Conservation (phyloP, 2,113 vertebrate species). For the Phaethornis superciliosus region DNA sequence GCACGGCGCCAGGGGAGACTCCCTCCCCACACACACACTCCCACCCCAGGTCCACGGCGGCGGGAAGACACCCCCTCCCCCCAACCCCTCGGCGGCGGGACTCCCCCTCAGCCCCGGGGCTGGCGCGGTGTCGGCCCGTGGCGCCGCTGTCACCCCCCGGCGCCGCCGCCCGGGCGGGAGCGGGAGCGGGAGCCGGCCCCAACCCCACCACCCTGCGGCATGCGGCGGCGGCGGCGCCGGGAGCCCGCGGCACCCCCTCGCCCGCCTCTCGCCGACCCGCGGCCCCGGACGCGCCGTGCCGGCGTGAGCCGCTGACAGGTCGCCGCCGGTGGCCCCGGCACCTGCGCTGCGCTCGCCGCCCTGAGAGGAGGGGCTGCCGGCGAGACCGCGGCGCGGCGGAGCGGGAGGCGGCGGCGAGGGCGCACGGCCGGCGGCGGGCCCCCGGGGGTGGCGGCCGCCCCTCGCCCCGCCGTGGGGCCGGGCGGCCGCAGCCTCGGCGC, state of each 20-base stretch:
- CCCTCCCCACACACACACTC: neutral
- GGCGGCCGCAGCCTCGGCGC: neutral
- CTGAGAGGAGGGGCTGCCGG: neutral
- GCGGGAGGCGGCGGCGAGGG: neutral
- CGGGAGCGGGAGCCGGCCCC: neutral
- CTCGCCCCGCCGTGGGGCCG: slow-evolving; percentile 25
- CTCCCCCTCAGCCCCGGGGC: neutral
- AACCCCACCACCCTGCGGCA: neutral
- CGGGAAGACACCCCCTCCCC: neutral
- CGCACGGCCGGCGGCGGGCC: neutral
- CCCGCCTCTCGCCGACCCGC: neutral
- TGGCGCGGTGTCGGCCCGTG: neutral
- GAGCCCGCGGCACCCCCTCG: neutral
- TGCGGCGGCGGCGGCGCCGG: neutral
- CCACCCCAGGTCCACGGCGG: too few species aligned
- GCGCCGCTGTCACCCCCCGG: neutral
- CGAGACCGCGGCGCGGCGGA: neutral
- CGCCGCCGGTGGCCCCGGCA: neutral
- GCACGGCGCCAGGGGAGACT: neutral
- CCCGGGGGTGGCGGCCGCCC: slow-evolving; percentile 32
- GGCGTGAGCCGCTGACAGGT: neutral
- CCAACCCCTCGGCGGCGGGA: too few species aligned
- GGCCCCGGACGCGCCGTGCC: neutral
- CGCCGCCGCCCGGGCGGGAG: neutral
- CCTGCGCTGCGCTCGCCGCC: neutral